Base-by-base conservation (phyloP, 2,888 invertebrate species). In the Coronaproctus castanopsis region DNA sequence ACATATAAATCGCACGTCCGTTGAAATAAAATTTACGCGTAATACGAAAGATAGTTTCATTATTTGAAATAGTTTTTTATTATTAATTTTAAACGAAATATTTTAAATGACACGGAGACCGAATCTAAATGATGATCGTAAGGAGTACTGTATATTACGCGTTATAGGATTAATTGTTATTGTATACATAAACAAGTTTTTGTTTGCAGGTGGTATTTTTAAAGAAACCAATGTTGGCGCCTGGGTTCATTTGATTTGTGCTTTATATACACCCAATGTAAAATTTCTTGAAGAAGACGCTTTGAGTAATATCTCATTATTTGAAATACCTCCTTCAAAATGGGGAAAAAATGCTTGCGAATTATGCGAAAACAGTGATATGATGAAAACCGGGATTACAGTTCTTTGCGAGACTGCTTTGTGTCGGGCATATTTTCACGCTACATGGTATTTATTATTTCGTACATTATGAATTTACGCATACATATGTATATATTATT, bases 181-280 rank as follows among this genome's bases (percentile, higher is more conserved):
- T n/a, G n/a, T n/a, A n/a, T n/a, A n/a, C n/a, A n/a, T n/a, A n/a
- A n/a, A n/a, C n/a, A n/a, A n/a, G n/a, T n/a, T n/a, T n/a, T n/a
- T n/a, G n/a, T 51, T 62, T 59, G 21, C 68, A 78, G 85, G 85
- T 67, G 92, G 85, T 65, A 95, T 83, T 72, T 96, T 82, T 71
- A 98, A 98, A 73, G 92, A 95, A 73, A 95, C 96, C 0, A 95
- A 95, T 75, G 89, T 91, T 56, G 93, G 95, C 8, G 89, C 90
- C 72, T 98, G 97, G 97, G 95, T 97, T 1, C 98, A 98, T 74
- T 75, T 98, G 57, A 87, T 97, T 2, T 99, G 98, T 75, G 96
- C 97, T 0, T 78, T 98, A 3, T 98, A 97, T 73, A 90, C 95
- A 8, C 95, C 93, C 19, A 96, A 95, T 18, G 92, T 97, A 36